Base-by-base conservation (phyloP, 2,797 vertebrate genomes). In the Kryptopterus vitreolus region DNA sequence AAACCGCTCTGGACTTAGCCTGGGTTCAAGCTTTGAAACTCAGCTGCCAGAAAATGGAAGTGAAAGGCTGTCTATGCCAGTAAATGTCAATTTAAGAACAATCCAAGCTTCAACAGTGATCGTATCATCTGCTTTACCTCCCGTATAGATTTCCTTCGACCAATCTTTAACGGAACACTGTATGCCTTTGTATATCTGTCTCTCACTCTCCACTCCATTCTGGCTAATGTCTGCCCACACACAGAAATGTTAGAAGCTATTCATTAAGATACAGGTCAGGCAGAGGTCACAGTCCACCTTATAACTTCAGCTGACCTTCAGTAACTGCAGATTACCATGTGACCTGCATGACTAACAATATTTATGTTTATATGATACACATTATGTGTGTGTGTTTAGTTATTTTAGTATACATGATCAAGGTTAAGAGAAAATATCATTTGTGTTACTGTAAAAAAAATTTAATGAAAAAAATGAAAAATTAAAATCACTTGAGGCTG, bases 1-100 rank as follows among this genome's bases (percentile, higher is more conserved):
- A 82, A 83, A 83, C 76, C 65, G 38, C 62, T 59, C 77, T 76
- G 38, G 53, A 48, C 29, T 73, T 72, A 26, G 33, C 55, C 50
- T 35, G 53, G 35, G 68, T 31, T 72, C 63, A 78, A n/a, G 43
- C 70, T 46, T 58, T 65, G 76, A 50, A 78, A 29, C 52, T 46
- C 46, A 76, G 35, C 12, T 57, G 31, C 70, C 53, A 38, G 68
- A 24, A 74, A 81, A 52, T 63, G 58, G 52, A 82, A 72, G 62
- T 35, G 31, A 57, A 72, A 66, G 20, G 52, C 55, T 77, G 24
- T 63, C 53, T 12, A 74, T 68, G 31, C 68, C 38, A 69, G 57
- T 74, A 79, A 82, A 79, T 33, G 57, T 76, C 33, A 71, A 35
- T 46, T 48, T 77, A 57, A 26, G 66, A 61, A 24, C 38, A 58